Evolutionary conservation across 2,888 invertebrate genomes (phyloP).

Genomic region (Syrista parreyssii): DNA sequence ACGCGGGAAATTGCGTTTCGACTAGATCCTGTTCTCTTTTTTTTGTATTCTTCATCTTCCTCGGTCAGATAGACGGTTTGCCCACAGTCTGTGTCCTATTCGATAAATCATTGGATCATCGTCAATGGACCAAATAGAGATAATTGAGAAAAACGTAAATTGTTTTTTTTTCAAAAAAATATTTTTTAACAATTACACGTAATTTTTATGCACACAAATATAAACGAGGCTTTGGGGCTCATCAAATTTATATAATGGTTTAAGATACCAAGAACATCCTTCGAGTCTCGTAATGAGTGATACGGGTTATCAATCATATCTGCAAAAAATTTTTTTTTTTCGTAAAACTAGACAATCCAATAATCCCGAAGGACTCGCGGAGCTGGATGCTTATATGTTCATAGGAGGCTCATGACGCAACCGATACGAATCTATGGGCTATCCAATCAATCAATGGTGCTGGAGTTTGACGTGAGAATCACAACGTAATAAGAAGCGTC

Average conservation of each 20-base stretch:
- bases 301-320: neutral
- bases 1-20: neutral
- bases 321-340: neutral
- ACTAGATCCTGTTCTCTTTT: neutral
- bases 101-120: neutral
- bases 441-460: conserved; percentile 33
- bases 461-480: conserved; percentile 29
- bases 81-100: neutral
- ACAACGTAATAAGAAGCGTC: conserved; percentile 8
- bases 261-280: too few species aligned
- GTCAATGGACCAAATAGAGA: neutral
- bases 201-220: too few species aligned
- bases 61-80: neutral
- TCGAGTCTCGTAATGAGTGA: too few species aligned
- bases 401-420: neutral
- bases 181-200: too few species aligned
- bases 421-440: conserved; percentile 3
- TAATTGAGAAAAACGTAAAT: neutral
- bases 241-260: too few species aligned
- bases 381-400: conserved; percentile 27
- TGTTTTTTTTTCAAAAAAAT: neutral
- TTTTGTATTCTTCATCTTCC: neutral
- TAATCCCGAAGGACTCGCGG: conserved; percentile 23
- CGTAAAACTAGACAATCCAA: conserved; percentile 30
- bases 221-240: too few species aligned